These are phyloP conservation scores for Halcyon senegalensis DNA, from an alignment of 2,113 vertebrate genomes.

Conservation along the genomic window DNA sequence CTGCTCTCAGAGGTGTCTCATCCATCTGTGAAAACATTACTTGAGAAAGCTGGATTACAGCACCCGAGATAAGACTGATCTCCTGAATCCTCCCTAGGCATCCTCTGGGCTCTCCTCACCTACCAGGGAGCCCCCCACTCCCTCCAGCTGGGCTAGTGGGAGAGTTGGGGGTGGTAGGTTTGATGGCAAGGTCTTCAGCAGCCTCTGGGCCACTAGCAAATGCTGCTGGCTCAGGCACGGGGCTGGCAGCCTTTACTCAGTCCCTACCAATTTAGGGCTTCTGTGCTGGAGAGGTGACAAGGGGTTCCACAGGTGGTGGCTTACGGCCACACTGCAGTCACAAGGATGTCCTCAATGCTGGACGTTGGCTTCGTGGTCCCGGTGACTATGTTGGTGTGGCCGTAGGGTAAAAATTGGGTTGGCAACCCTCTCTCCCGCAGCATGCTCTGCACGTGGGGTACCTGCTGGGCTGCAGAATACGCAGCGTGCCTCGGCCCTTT, in stretches of 20 bases:
- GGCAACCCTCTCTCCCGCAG: not conserved
- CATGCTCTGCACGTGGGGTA: not conserved
- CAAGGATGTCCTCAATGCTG: not conserved
- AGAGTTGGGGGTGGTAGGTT: not conserved
- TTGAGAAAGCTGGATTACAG: not conserved
- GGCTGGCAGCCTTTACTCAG: not conserved
- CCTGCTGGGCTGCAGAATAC: not conserved
- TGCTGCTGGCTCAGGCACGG: not conserved
- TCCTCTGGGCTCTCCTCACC: not conserved
- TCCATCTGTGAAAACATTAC: conserved; percentile 24
- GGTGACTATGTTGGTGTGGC: rapidly evolving
- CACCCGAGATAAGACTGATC: not conserved
- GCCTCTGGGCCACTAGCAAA: not conserved
- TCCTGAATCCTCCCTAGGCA: not conserved
- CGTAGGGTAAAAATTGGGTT: not conserved
- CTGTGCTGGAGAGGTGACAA: rapidly evolving
- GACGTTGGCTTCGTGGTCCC: not conserved
- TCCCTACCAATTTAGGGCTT: not conserved
- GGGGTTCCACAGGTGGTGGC: not conserved
- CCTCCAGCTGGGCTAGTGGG: not conserved
- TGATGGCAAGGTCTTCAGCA: not conserved
- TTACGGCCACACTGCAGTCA: not conserved
- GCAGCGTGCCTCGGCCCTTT: rapidly evolving
- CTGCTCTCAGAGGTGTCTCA: not conserved
- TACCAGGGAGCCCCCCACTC: not conserved